Percentiles rank a stretch among this genome's conserved stretches.
Evolutionary conservation across 1,140 invertebrate species (phyloP).

Genomic region (Aricia agestis): DNA sequence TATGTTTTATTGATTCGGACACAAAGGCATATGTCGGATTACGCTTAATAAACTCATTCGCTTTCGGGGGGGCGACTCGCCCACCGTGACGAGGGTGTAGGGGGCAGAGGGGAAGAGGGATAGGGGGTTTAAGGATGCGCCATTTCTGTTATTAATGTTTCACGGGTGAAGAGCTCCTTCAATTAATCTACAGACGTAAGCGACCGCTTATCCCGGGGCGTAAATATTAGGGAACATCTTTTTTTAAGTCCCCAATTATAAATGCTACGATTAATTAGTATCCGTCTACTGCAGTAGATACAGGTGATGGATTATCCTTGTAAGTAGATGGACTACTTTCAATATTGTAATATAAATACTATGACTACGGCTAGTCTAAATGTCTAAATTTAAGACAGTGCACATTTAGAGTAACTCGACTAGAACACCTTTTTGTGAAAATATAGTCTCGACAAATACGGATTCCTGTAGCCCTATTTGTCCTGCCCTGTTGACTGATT

Average conservation of each 20-base stretch:
- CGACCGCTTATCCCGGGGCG: conserved; percentile 45
- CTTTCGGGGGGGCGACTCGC: conserved; percentile 43
- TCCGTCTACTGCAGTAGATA: conserved; percentile 9
- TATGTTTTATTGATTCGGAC: conserved; percentile 18
- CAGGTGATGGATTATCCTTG: conserved; percentile 27
- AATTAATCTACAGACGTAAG: conserved; percentile 31
- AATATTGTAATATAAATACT: too few relatives aligned
- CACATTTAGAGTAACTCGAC: too few relatives aligned
- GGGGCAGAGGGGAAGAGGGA: conserved; percentile 11
- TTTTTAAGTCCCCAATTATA: conserved; percentile 35
- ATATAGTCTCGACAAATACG: too few relatives aligned
- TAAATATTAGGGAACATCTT: conserved; percentile 37
- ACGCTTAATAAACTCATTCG: conserved; percentile 50
- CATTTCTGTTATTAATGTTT: conserved; percentile 62
- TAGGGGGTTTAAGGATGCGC: conserved; percentile 24
- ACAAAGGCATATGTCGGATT: conserved; percentile 30
- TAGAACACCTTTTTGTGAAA: too few relatives aligned
- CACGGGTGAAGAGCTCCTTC: conserved; percentile 39
- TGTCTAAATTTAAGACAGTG: too few relatives aligned
- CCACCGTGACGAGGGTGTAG: conserved; percentile 39
- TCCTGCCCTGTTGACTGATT: too few relatives aligned
- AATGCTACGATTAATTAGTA: background rate
- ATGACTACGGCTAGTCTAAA: too few relatives aligned
- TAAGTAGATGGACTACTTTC: background rate
- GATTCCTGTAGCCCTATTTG: too few relatives aligned